A percentile compares a stretch with the other conserved stretches of the same genome.
These are phyloP conservation scores for Pseudomyrmex sp. DNA, from an alignment of 1,140 invertebrate genomes.

Conservation along the genomic window DNA sequence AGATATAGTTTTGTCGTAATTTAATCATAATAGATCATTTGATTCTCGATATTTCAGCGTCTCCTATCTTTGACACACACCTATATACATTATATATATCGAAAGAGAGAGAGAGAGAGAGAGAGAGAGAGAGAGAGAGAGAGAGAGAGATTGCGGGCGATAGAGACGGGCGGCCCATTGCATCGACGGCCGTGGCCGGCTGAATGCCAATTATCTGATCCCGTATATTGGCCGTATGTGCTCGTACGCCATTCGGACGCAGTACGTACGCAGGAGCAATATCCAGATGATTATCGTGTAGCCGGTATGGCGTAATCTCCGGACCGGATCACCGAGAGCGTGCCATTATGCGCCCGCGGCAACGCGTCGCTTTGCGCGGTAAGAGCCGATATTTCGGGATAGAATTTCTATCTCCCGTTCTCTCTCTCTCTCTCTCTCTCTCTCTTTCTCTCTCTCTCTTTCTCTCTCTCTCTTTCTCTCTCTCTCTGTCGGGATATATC, in stretches of 20 bases:
- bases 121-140: background rate
- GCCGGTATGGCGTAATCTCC: constrained; percentile 79
- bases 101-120: background rate
- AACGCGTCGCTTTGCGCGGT: constrained; percentile 22
- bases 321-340: constrained; percentile 79
- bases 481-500: constrained; percentile 19
- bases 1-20: background rate
- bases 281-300: constrained; percentile 81
- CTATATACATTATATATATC: background rate
- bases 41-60: constrained; percentile 31
- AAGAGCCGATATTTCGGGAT: constrained; percentile 57
- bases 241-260: constrained; percentile 72
- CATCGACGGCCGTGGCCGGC: constrained; percentile 69
- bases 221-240: constrained; percentile 72
- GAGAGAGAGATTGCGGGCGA: constrained; percentile 73
- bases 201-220: constrained; percentile 84
- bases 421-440: background rate
- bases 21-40: background rate
- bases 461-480: background rate
- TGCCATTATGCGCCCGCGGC: constrained; percentile 78
- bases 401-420: background rate
- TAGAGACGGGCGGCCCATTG: constrained; percentile 73
- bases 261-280: constrained; percentile 79
- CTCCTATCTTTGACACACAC: background rate
- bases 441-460: background rate